phyloP scores from a whole-genome alignment of 2,888 invertebrate species.

The Hyposoter didymator region DNA sequence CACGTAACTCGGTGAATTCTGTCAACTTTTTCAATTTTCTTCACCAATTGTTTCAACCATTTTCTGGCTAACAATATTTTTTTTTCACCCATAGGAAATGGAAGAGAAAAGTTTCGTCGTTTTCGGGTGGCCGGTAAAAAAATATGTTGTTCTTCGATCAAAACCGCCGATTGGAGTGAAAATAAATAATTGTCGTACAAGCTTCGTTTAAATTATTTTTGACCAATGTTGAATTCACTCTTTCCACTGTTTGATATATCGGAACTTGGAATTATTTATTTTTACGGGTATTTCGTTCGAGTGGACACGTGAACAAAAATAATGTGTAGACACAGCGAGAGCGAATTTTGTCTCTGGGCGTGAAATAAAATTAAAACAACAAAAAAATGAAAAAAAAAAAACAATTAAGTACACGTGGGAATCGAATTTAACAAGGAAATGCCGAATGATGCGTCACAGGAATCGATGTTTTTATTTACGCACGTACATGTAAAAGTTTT shows the following conservation, averaged over 20 bases:
- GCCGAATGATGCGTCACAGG: not conserved
- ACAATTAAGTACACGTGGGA: not conserved
- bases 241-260: not conserved
- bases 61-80: not conserved
- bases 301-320: not conserved
- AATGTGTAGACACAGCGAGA: slow-evolving; percentile 2
- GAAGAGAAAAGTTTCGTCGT: not conserved
- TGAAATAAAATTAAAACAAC: not conserved
- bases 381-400: not conserved
- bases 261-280: not conserved
- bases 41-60: not conserved
- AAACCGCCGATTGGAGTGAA: not conserved
- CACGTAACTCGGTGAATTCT: not conserved
- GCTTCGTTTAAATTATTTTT: not conserved
- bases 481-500: not conserved
- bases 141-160: not conserved
- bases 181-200: too few relatives aligned
- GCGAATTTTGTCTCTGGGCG: not conserved
- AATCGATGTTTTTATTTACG: slow-evolving; percentile 16
- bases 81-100: not conserved
- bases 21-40: slow-evolving; percentile 1
- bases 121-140: not conserved
- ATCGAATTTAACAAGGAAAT: not conserved
- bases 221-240: not conserved
- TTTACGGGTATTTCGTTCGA: not conserved